Evolutionary conservation across 2,113 vertebrate genomes (phyloP), one percentile per base, ranked within the genome.

Genomic region (Dendropsophus ebraccatus): DNA sequence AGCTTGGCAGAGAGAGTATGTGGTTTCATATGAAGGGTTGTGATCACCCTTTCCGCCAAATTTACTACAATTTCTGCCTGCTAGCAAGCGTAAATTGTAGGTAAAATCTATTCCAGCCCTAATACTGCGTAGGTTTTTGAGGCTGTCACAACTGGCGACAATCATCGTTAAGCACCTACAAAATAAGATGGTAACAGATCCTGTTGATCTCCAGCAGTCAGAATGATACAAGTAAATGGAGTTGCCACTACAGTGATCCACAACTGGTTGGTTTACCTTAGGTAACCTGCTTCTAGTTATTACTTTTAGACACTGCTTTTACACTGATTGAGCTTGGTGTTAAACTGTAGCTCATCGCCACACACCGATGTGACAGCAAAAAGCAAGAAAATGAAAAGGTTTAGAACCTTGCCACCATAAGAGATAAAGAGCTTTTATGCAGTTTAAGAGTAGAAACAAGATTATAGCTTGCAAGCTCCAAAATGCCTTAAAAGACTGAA

Each of bases 391-490:
- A 49, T 75, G 11, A 75, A 75, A 49, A 49, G 72, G 72, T 25
- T 75, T 25, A n/a, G n/a, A 10, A 30, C 23, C 35, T 41, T 70
- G 35, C 32, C 7, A 52, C 47, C 45, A 76, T 2, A 17, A 25
- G 25, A 76, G 47, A 76, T 50, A 76, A 49, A 49, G 47, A 50
- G 41, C n/a, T 52, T 76, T 76, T 52, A 76, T 50, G 47, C 73
- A 50, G 41, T 75, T 75, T 69, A 69, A 3, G 65, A 69, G 32
- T 23, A 70, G 67, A 37, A 70, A 70, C 32, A 41, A 70, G 67
- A 70, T 70, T 70, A 70, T 23, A 70, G 67, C 67, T 70, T 70
- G 67, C 67, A 70, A 70, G 67, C 32, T 70, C 32, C 67, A 70
- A 76, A 76, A 23, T 76, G 47, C 25, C 47, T 28, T 16, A 50